Evolutionary conservation across 1,140 invertebrate genomes (phyloP), one percentile per base, ranked within the genome.

Genomic region (Trialeurodes vaporariorum): DNA sequence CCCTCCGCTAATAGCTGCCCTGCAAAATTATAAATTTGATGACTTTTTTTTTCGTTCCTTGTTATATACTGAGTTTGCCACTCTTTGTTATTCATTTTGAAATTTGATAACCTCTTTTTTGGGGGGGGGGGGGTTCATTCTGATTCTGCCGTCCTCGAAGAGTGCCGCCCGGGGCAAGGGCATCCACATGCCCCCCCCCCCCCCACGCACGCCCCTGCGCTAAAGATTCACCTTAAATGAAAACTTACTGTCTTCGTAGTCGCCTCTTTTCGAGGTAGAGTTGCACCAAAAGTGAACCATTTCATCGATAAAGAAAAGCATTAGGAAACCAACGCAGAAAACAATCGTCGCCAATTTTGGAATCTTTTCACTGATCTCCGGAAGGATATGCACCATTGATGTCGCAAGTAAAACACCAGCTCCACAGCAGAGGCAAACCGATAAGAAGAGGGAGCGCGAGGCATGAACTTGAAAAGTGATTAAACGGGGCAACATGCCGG

Each of bases 311-410:
- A 49, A 49, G 34, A 49, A 49, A 9, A 49, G 34, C 34, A 49
- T 49, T 17, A 49, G 34, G 17, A 49, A 49, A 9, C 34, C 34
- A 49, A 17, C 34, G 34, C 34, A 49, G 17, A 49, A 49, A 9
- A 49, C 34, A 49, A 49, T 17, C 5, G 34, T 17, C 5, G 34
- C 65, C 68, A 63, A 70, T 21, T 65, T 27, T 5, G 59, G 65
- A 1, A 72, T 26, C 23, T n/a, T 34, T 25, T 23, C 9, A 27
- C 69, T 67, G 11, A 65, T 49, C 17, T 49, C 34, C 17, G 34
- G 34, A 49, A 49, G 34, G 17, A 49, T 49, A 17, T 49, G 34
- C 5, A 49, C 34, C 34, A 49, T 49, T 9, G 34, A 5, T 49
- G 34, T 49, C 5, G 34, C 34, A 49, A 49, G 34, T 9, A 49